Base-by-base conservation (phyloP, 2,113 vertebrate species). In the Hyla sarda region DNA sequence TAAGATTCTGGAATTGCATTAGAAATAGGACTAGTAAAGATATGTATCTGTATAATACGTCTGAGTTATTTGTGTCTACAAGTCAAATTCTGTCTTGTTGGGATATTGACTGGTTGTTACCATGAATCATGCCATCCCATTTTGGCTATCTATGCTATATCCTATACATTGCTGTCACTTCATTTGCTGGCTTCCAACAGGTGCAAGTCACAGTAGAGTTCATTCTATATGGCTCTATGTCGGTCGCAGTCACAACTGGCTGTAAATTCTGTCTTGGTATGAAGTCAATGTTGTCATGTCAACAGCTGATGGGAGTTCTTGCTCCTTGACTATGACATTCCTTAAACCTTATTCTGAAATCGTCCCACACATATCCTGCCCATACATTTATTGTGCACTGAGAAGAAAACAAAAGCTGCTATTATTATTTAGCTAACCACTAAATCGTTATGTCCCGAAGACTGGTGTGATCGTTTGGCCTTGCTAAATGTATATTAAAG, bases 311-410 rank as follows among this genome's bases (percentile, higher is more conserved):
- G 14, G 74, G 73, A 58, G 73, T 62, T 45, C 5, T 34, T 62
- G 23, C 62, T 52, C 72, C 41, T 77, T 85, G 73, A 54, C 21
- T 67, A 17, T 75, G 50, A 50, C 72, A 85, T 85, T 85, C 83
- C 56, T 21, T 21, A 21, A 8, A 45, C 3, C 37, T 17, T 10
- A 47, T 11, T 84, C 73, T 16, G 7, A 52, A 84, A 67, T 41
- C 41, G 28, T n/a, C 83, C 73, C 74, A 78, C 73, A 67, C 34
- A 13, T 56, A 74, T 77, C 28, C 32, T 77, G 10, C 50, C 58
- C 30, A 77, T 85, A 85, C 83, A 85, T 77, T 85, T 65, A 45
- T 37, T 58, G 50, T 56, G 28, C 6, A 8, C 58, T 65, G 52
- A 14, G 17, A 1, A 19, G 34, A 65, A 81, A 21, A 77, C 58